Evolutionary conservation across 2,797 vertebrate species (phyloP).

Genomic region (Megaceryle alcyon): DNA sequence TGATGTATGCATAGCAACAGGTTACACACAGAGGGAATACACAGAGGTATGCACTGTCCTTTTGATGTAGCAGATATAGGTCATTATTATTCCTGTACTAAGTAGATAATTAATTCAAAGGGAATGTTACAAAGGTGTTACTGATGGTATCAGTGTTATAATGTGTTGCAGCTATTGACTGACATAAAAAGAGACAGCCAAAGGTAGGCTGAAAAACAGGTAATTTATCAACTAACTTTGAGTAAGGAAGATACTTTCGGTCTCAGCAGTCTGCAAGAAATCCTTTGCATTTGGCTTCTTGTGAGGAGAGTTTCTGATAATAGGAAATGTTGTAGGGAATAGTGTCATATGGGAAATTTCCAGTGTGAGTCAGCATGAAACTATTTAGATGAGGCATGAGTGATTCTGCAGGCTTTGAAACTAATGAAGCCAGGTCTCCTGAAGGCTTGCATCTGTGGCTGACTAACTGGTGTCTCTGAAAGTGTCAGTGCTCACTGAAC

Average conservation of each 20-base stretch:
- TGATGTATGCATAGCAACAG: neutral
- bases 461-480: neutral
- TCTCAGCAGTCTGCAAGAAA: neutral
- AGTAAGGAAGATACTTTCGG: neutral
- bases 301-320: neutral
- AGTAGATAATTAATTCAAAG: neutral
- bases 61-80: neutral
- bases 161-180: neutral
- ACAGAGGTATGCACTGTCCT: neutral
- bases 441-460: neutral
- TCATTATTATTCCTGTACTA: neutral
- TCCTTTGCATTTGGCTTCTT: neutral
- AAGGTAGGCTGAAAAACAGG: neutral
- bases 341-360: neutral
- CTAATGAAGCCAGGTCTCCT: neutral
- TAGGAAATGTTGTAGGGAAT: neutral
- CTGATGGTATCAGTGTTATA: neutral
- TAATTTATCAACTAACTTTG: neutral
- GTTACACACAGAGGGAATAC: neutral
- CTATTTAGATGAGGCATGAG: neutral
- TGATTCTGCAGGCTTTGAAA: neutral
- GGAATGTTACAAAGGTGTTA: neutral
- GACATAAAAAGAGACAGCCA: neutral
- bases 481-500: neutral
- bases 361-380: neutral